Percentiles rank a stretch among this genome's conserved stretches.
phyloP scores from a whole-genome alignment of 2,113 vertebrate species.

The Oxygymnocypris stewartii region DNA sequence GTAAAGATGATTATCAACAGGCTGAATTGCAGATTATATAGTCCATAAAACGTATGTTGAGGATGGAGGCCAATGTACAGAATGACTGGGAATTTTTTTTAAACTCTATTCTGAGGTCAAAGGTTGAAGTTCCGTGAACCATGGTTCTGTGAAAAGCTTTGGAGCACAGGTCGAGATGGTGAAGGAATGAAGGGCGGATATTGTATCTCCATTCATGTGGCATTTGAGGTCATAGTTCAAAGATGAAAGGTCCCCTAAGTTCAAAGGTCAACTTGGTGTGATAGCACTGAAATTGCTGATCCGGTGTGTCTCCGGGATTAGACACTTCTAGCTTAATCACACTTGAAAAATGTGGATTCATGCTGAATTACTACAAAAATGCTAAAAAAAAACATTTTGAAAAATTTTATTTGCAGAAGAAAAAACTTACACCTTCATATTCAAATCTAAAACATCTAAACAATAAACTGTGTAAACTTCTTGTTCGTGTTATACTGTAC shows the following conservation, averaged over 20 bases:
- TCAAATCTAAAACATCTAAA: not conserved
- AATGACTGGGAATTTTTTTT: not conserved
- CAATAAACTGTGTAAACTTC: not conserved
- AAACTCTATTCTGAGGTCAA: slow-evolving; percentile 62
- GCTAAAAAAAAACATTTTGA: not conserved
- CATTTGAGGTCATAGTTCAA: slow-evolving; percentile 70
- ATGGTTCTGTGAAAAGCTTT: slow-evolving; percentile 72
- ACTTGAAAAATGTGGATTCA: not conserved
- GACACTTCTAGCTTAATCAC: not conserved
- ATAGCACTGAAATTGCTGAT: slow-evolving; percentile 66
- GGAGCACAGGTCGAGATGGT: slow-evolving; percentile 67
- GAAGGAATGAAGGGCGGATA: slow-evolving; percentile 72
- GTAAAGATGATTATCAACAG: slow-evolving; percentile 29
- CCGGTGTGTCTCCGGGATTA: slow-evolving; percentile 44
- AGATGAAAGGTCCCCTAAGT: slow-evolving; percentile 71
- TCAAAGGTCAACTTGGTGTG: slow-evolving; percentile 70
- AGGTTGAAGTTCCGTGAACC: slow-evolving; percentile 69
- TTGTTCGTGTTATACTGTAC: not conserved
- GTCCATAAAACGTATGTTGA: not conserved
- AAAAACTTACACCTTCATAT: not conserved
- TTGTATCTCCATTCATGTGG: slow-evolving; percentile 80
- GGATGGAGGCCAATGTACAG: slow-evolving; percentile 29
- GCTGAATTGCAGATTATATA: not conserved
- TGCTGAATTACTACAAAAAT: not conserved
- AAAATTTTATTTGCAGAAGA: not conserved